A percentile compares a stretch with the other conserved stretches of the same genome.
Conservation (phyloP, 2,888 invertebrate species). For the Catocala nupta region DNA sequence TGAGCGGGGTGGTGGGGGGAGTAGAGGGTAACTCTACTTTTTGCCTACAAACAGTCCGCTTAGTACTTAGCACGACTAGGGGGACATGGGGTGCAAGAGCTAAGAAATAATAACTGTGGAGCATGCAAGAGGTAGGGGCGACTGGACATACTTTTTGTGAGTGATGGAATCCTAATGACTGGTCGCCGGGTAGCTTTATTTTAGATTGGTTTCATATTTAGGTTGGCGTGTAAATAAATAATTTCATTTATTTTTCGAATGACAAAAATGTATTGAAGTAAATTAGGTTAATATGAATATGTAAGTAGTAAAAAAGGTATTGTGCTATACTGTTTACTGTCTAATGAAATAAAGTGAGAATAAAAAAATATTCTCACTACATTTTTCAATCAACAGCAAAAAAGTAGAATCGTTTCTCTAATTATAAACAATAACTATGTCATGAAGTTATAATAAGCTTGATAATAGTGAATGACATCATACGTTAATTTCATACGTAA, state of each 20-base stretch:
- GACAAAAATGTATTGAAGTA: background rate
- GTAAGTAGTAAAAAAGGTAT: background rate
- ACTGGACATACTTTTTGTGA: constrained; percentile 66
- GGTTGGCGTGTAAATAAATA: constrained; percentile 6
- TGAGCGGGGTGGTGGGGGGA: constrained; percentile 73
- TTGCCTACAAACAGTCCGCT: constrained; percentile 81
- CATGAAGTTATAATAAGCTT: background rate
- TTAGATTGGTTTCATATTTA: constrained; percentile 26
- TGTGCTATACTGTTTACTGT: too few species aligned
- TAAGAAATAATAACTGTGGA: constrained; percentile 84
- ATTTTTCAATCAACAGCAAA: too few species aligned
- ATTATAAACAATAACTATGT: too few species aligned
- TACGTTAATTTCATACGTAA: background rate
- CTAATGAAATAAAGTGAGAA: too few species aligned
- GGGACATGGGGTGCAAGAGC: constrained; percentile 70
- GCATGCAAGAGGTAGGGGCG: constrained; percentile 73
- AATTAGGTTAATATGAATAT: constrained; percentile 4
- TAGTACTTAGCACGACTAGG: constrained; percentile 76
- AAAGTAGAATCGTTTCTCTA: too few species aligned
- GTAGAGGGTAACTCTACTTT: constrained; percentile 67
- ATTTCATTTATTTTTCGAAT: background rate
- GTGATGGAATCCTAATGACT: constrained; percentile 63
- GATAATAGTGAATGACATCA: background rate
- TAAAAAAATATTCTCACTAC: too few species aligned
- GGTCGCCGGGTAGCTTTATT: constrained; percentile 33